Evolutionary conservation across 2,113 vertebrate genomes (phyloP), one percentile per base, ranked within the genome.

Genomic region (Rhinopomastus cyanomelas): DNA sequence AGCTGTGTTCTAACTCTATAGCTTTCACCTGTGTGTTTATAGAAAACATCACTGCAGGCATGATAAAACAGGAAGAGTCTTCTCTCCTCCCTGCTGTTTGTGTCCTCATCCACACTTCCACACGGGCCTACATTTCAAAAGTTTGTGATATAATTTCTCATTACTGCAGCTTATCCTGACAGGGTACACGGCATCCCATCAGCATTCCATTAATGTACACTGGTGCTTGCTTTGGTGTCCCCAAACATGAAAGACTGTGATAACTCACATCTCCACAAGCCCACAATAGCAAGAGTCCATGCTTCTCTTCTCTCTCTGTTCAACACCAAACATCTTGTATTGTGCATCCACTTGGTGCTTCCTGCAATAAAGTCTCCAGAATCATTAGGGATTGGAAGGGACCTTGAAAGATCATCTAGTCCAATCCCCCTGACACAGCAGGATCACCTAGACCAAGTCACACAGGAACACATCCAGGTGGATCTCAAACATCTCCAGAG

Each of bases 21-120:
- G n/a, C 46, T 88, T 87, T 81, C 55, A 81, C 72, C 37, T 85
- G 42, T 51, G 68, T 81, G 18, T 93, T 87, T 74, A 49, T 81
- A 34, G 59, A 71, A 92, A 92, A 88, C 39, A 67, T 76, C 20
- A 61, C 14, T 68, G 11, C 12, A 71, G 39, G 9, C 36, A 55
- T 48, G 46, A 83, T 36, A 68, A 57, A 83, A 65, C 12, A 46
- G 34, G 64, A 73, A 85, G 84, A 37, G 44, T 65, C 20, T 82
- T 73, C 34, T 81, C 25, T 25, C 8, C 30, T 87, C 27, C 53
- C n/a, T 72, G 42, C 62, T 75, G 32, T 59, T 21, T 69, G 26
- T 10, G 1, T 68, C 22, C 34, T 81, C 60, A 73, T 64, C 57
- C 53, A 23, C 9, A 25, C 42, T 79, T 90, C 39, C 51, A 84